Evolutionary conservation across 2,797 vertebrate genomes (phyloP), one percentile per base, ranked within the genome.

Genomic region (Hephaestus fuliginosus): DNA sequence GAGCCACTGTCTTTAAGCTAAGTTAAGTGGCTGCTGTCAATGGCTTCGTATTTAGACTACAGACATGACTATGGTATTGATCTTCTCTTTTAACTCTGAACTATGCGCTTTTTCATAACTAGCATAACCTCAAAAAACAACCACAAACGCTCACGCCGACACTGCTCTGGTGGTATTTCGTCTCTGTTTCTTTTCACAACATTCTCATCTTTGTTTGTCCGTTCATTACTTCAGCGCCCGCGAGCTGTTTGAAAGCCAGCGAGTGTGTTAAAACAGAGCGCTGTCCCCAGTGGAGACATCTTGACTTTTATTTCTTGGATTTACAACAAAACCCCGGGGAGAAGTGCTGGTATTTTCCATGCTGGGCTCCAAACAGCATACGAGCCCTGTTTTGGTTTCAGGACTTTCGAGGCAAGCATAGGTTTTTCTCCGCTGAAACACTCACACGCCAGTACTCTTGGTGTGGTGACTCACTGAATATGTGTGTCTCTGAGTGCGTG

Each of bases 291-390:
- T 69, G 78, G 86, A 83, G 63, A 88, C 70, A 66, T 86, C 75
- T 70, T 82, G 78, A 85, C 82, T 90, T 92, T 87, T 83, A 87
- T 90, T 88, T 89, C 68, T 89, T 72, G 74, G 85, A 81, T 90
- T 87, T 88, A 81, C 73, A 79, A 76, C 86, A 66, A 83, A 89
- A 63, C 78, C 80, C 36, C 10, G 2, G 52, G 84, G 82, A 90
- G 66, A 49, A 74, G 25, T 61, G 4, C 66, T 84, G 81, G 60
- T 87, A 83, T 90, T 88, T 39, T 90, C 78, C 75, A 78, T 56
- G 48, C 69, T 70, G 53, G 48, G 52, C 72, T 89, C 65, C n/a
- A 7, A 86, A 80, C 69, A 81, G 65, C 69, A 60, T 39, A 25
- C 13, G 10, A 68, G 36, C 10, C 0, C 58, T 66, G 72, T 76